Conservation (phyloP, 1,140 invertebrate genomes). For the Scaptomyza pallida region DNA sequence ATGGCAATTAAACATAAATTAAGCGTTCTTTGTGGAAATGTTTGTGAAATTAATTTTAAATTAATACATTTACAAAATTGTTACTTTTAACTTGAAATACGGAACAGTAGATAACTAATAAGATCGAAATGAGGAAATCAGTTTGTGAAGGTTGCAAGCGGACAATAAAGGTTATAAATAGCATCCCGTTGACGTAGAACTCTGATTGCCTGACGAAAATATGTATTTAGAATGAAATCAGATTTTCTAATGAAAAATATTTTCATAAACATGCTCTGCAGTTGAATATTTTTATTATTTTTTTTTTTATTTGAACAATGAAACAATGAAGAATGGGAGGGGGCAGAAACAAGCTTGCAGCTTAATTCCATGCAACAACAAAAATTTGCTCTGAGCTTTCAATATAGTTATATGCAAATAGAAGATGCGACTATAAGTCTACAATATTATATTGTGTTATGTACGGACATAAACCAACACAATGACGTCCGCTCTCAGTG, state of each 20-base stretch:
- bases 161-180: background rate
- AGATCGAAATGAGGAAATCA: background rate
- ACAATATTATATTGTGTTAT: slow-evolving; percentile 48
- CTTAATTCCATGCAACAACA: slow-evolving; percentile 24
- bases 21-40: too few species aligned
- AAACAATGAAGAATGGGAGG: background rate
- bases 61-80: too few species aligned
- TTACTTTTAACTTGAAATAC: too few species aligned
- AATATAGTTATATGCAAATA: slow-evolving; percentile 28
- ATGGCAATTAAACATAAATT: background rate
- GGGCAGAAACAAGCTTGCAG: slow-evolving; percentile 2
- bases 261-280: background rate
- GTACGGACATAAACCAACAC: slow-evolving; percentile 21
- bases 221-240: background rate
- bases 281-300: background rate
- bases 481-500: slow-evolving; percentile 11
- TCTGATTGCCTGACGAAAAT: background rate
- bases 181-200: too few species aligned
- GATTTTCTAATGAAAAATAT: background rate
- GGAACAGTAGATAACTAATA: too few species aligned
- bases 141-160: background rate
- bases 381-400: slow-evolving; percentile 1
- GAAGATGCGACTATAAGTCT: slow-evolving; percentile 33
- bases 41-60: too few species aligned
- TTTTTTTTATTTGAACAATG: background rate